phyloP scores from a whole-genome alignment of 2,888 invertebrate genomes.

The Lasioglossum zephyrum region DNA sequence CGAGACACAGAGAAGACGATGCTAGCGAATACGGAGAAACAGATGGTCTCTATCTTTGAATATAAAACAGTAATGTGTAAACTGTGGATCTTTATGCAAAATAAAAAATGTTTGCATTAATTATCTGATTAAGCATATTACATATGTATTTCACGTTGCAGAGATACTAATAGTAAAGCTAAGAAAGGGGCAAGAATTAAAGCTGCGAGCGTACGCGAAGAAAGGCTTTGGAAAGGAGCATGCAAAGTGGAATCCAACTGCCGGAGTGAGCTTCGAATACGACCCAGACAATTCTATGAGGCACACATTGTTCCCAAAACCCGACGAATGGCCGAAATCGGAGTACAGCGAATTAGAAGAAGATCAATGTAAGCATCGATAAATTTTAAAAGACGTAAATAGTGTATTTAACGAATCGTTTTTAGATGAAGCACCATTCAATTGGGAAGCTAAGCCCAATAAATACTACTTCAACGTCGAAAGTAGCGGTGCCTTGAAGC shows the following conservation, averaged over 20 bases:
- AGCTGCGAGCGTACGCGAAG: conserved; percentile 97
- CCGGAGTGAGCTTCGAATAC: conserved; percentile 99
- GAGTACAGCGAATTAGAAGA: conserved; percentile 97
- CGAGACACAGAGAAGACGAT: conserved; percentile 95
- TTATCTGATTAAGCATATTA: no score
- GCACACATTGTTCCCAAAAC: conserved; percentile 97
- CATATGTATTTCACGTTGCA: conserved; percentile 68
- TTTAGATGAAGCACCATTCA: conserved; percentile 95
- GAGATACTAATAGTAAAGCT: conserved; percentile 90
- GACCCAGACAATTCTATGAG: conserved; percentile 99
- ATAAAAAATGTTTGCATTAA: no score
- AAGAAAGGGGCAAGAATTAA: conserved; percentile 95
- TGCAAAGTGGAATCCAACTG: conserved; percentile 99
- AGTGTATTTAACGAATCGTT: conserved; percentile 62
- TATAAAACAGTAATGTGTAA: background rate
- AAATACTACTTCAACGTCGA: conserved; percentile 99
- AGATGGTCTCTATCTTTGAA: conserved; percentile 89
- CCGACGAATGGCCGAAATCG: conserved; percentile 99
- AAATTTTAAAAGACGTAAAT: background rate
- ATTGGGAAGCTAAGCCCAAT: conserved; percentile 97
- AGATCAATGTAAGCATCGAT: conserved; percentile 89
- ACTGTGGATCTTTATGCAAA: no score
- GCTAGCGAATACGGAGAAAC: conserved; percentile 97
- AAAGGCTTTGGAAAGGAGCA: conserved; percentile 99
- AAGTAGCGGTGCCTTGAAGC: conserved; percentile 96